Percentiles rank a stretch among this genome's conserved stretches.
Conservation (phyloP, 1,140 invertebrate species). For the Schlechtendalia chinensis region DNA sequence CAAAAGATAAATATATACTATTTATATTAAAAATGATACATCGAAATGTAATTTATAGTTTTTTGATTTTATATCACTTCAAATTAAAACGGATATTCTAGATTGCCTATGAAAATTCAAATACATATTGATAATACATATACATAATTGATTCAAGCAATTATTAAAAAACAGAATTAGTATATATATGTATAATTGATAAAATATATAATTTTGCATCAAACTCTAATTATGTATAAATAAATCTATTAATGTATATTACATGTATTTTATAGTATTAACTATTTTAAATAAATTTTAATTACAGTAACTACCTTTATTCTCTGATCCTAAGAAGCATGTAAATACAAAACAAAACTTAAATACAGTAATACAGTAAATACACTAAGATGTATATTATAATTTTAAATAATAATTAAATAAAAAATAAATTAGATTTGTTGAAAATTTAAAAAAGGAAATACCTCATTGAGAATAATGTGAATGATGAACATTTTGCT, state of each 20-base stretch:
- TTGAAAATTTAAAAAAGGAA: constrained; percentile 34
- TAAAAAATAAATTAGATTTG: constrained; percentile 16
- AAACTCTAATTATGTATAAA: too few species aligned
- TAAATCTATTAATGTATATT: background rate
- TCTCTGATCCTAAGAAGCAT: constrained; percentile 60
- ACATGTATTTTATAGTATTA: background rate
- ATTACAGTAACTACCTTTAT: constrained; percentile 61
- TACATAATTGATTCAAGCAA: too few species aligned
- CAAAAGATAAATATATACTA: too few species aligned
- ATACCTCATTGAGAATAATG: constrained; percentile 71
- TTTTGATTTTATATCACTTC: too few species aligned
- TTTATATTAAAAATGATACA: too few species aligned
- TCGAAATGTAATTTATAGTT: too few species aligned
- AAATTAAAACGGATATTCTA: too few species aligned
- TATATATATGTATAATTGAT: too few species aligned
- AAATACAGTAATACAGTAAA: constrained; percentile 31
- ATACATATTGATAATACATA: too few species aligned
- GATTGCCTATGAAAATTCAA: too few species aligned
- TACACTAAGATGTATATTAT: background rate
- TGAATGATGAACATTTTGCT: constrained; percentile 98
- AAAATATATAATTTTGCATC: too few species aligned
- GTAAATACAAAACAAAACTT: constrained; percentile 44
- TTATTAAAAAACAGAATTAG: too few species aligned
- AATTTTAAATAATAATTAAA: constrained; percentile 24
- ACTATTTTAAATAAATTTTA: constrained; percentile 50